A percentile compares a stretch with the other conserved stretches of the same genome.
These are phyloP conservation scores for Brachionus rotundiformis DNA, from an alignment of 1,140 invertebrate species.

Conservation along the genomic window DNA sequence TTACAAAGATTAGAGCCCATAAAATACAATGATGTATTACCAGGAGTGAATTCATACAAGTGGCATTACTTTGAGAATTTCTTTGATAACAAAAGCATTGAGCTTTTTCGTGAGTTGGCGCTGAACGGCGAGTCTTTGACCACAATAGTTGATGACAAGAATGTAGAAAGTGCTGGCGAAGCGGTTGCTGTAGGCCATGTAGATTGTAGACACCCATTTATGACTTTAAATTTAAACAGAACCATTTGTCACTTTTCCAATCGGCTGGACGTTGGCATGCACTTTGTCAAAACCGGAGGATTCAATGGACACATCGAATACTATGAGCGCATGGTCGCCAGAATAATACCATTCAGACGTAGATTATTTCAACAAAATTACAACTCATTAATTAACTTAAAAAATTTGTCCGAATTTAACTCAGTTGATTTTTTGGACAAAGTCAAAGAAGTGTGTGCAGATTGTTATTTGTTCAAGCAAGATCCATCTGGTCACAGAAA, in stretches of 20 bases:
- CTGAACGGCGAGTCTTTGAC: constrained; percentile 20
- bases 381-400: background rate
- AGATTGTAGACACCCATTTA: constrained; percentile 46
- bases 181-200: constrained; percentile 23
- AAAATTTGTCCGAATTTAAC: constrained; percentile 9
- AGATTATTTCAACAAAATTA: constrained; percentile 33
- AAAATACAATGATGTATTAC: background rate
- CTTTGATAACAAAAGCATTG: constrained; percentile 36
- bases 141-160: constrained; percentile 32
- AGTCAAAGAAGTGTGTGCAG: background rate
- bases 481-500: background rate
- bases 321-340: constrained; percentile 31
- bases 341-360: constrained; percentile 35
- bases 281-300: constrained; percentile 46
- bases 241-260: constrained; percentile 50
- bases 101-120: constrained; percentile 5
- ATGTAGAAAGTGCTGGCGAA: constrained; percentile 22
- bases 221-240: constrained; percentile 20
- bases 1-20: constrained; percentile 39
- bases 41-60: background rate
- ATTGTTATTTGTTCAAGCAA: constrained; percentile 29
- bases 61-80: constrained; percentile 49
- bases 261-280: constrained; percentile 39
- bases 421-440: background rate
- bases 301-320: constrained; percentile 46